phyloP scores from a whole-genome alignment of 2,113 vertebrate genomes.

The Myocastor coypus region DNA sequence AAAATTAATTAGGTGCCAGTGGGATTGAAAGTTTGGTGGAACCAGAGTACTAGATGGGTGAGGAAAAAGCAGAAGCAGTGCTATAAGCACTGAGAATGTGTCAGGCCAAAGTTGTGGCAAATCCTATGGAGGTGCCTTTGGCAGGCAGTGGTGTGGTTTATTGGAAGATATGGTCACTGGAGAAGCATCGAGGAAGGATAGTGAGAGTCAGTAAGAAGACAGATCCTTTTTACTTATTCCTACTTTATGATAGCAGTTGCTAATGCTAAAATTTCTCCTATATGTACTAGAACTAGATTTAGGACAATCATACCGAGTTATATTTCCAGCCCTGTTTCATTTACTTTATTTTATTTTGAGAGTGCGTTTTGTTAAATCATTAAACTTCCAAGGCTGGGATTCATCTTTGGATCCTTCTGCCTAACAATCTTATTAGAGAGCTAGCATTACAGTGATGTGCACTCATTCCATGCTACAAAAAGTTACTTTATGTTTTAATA shows the following conservation, averaged over 20 bases:
- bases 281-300: not conserved
- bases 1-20: not conserved
- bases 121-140: not conserved
- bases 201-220: not conserved
- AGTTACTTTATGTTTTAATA: not conserved
- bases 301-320: not conserved
- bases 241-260: not conserved
- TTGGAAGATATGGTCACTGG: rapidly evolving
- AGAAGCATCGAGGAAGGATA: not conserved
- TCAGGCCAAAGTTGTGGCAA: not conserved
- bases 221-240: not conserved
- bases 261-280: not conserved
- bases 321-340: not conserved
- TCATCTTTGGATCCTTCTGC: not conserved
- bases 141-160: rapidly evolving
- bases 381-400: not conserved
- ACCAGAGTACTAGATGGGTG: not conserved
- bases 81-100: not conserved
- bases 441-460: not conserved
- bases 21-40: not conserved
- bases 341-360: not conserved
- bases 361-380: not conserved
- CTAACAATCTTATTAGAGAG: not conserved
- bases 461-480: not conserved
- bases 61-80: not conserved